These are phyloP conservation scores for Caenorhabditis sp. DNA, from an alignment of 2,888 invertebrate genomes.

Conservation along the genomic window DNA sequence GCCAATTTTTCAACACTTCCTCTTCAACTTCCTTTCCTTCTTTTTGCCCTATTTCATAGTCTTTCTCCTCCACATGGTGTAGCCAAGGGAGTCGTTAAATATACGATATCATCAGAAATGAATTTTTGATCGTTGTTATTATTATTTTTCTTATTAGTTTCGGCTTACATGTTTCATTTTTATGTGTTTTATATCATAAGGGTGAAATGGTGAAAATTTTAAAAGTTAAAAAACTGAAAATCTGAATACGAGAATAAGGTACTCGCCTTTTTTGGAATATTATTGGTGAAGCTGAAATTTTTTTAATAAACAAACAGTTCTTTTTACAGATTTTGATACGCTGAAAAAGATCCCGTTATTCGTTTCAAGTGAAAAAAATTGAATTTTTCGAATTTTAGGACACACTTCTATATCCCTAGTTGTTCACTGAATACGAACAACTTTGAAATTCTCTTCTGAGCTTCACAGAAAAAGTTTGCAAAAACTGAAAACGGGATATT, in stretches of 20 bases:
- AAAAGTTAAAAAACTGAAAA: too few relatives aligned
- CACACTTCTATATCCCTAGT: too few relatives aligned
- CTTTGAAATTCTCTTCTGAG: too few relatives aligned
- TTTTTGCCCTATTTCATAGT: neutral
- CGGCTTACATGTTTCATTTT: neutral
- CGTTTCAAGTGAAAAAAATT: too few relatives aligned
- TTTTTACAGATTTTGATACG: too few relatives aligned
- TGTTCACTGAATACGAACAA: too few relatives aligned
- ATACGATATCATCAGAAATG: neutral
- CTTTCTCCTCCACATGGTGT: too few relatives aligned
- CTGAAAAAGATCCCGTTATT: too few relatives aligned
- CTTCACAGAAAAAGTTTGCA: too few relatives aligned
- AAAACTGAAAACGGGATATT: too few relatives aligned
- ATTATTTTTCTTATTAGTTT: neutral
- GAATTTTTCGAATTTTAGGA: too few relatives aligned
- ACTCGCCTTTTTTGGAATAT: constrained; percentile 7
- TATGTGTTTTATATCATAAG: neutral
- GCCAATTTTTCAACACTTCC: constrained; percentile 37
- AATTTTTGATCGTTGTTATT: neutral
- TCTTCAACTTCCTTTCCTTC: constrained; percentile 8
- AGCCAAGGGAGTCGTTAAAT: neutral
- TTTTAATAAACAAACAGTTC: neutral
- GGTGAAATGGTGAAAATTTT: constrained; percentile 4
- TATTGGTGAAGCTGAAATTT: constrained; percentile 8
- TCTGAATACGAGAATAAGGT: too few relatives aligned